These are phyloP conservation scores for Agrilus planipennis DNA, from an alignment of 1,140 invertebrate species.

Conservation along the genomic window DNA sequence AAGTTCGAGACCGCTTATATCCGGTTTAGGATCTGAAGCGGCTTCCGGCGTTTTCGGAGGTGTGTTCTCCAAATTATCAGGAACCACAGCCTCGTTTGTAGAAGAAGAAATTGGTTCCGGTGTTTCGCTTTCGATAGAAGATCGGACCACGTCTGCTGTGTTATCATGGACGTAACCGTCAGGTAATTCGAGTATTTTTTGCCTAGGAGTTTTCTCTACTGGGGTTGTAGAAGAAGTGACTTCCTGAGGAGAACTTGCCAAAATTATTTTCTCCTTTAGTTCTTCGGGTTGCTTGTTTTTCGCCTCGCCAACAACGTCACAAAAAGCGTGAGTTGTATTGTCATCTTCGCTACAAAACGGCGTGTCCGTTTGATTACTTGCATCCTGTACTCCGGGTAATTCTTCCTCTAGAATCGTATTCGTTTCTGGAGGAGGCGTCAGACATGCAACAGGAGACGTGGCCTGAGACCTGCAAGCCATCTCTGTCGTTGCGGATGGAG, in stretches of 20 bases:
- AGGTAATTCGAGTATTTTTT: no score
- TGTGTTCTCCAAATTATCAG: no score
- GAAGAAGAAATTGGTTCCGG: no score
- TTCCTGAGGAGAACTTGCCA: background rate
- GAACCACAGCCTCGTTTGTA: no score
- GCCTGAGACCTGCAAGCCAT: conserved; percentile 43
- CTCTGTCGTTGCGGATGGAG: conserved; percentile 18
- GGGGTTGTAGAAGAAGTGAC: conserved; percentile 16
- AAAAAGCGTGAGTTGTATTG: conserved; percentile 15
- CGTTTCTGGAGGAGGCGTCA: conserved; percentile 48
- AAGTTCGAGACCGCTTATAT: conserved; percentile 67
- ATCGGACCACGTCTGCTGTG: conserved; percentile 3
- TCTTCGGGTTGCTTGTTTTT: conserved; percentile 8
- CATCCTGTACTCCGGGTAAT: conserved; percentile 51
- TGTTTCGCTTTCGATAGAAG: no score
- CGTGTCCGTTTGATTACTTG: conserved; percentile 67
- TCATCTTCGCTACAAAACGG: conserved; percentile 45
- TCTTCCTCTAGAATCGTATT: conserved; percentile 30
- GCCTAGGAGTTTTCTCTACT: no score
- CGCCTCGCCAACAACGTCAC: conserved; percentile 15
- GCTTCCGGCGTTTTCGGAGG: conserved; percentile 23
- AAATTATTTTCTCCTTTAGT: background rate
- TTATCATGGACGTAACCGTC: no score
- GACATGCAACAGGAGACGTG: conserved; percentile 42
- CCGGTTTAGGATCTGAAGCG: conserved; percentile 29